Evolutionary conservation across 53 echinoderm and acorn worm genomes (phyloP).

Genomic region (Luidia sarsii): DNA sequence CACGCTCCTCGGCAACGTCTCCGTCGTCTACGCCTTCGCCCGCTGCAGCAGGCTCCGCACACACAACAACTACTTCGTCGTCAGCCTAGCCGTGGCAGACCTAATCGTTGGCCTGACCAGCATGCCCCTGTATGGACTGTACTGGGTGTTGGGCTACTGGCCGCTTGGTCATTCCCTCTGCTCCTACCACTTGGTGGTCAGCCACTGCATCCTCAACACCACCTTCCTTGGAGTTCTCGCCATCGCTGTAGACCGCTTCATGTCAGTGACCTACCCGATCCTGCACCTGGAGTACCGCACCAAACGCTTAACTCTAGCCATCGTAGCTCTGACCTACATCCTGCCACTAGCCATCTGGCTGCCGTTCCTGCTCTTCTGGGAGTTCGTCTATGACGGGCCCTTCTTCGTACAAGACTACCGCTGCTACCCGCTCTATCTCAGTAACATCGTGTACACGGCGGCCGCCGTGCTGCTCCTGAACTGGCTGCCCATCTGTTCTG

Average conservation of each 20-base stretch:
- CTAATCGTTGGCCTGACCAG: conserved; percentile 64
- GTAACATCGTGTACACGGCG: background rate
- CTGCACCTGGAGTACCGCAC: background rate
- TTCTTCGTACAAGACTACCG: background rate
- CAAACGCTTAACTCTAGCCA: background rate
- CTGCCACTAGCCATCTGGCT: conserved; percentile 3
- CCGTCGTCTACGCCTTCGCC: conserved; percentile 63
- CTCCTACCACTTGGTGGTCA: background rate
- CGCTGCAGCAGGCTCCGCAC: conserved; percentile 59
- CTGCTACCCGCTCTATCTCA: conserved; percentile 22
- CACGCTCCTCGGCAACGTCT: conserved; percentile 64
- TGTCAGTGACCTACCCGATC: conserved; percentile 27
- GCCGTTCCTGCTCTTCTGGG: conserved; percentile 4
- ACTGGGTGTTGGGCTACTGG: conserved; percentile 65
- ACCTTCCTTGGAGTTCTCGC: conserved; percentile 1
- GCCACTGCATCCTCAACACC: background rate
- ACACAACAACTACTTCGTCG: conserved; percentile 62
- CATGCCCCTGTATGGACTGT: conserved; percentile 76
- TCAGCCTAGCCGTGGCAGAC: conserved; percentile 73
- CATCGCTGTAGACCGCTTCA: conserved; percentile 23
- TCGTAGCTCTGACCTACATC: background rate
- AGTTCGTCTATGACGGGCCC: conserved; percentile 12
- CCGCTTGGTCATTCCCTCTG: conserved; percentile 66
- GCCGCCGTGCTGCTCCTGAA: conserved; percentile 10
- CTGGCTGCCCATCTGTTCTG: conserved; percentile 22